Evolutionary conservation across 2,888 invertebrate species (phyloP).

Genomic region (Synanthedon formicaeformis): DNA sequence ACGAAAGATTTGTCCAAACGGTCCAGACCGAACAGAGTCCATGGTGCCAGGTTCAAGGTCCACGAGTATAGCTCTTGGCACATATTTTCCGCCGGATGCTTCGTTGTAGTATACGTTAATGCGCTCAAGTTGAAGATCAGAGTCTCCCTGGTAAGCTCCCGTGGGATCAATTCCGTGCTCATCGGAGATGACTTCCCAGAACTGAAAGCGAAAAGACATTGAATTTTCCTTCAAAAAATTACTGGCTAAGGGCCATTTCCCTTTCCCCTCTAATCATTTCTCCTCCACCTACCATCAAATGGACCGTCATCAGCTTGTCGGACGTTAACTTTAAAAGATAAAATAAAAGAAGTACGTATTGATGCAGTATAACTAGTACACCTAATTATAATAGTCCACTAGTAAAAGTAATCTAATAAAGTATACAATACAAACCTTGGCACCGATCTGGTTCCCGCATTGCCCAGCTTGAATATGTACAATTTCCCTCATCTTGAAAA

Average conservation of each 20-base stretch:
- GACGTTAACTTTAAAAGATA: not conserved
- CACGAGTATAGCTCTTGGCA: conserved; percentile 6
- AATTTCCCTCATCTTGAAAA: conserved; percentile 91
- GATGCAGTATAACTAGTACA: no score
- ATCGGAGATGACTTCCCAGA: conserved; percentile 76
- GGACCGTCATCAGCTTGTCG: not conserved
- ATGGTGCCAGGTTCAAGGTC: conserved; percentile 38
- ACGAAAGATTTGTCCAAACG: conserved; percentile 80
- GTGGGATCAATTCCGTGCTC: conserved; percentile 74
- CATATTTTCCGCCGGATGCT: conserved; percentile 33
- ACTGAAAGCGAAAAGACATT: conserved; percentile 26
- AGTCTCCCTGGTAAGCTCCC: conserved; percentile 71
- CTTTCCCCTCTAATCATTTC: not conserved
- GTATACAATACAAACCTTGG: conserved; percentile 77
- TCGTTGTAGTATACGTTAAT: conserved; percentile 77
- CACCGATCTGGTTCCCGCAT: conserved; percentile 96
- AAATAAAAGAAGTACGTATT: no score
- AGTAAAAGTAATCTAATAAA: no score
- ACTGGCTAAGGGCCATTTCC: not conserved
- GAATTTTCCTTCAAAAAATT: not conserved
- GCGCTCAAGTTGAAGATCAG: conserved; percentile 73
- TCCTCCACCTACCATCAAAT: not conserved
- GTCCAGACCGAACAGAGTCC: conserved; percentile 82
- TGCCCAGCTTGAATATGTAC: conserved; percentile 95
- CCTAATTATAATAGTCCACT: no score